Conservation (phyloP, 2,888 invertebrate genomes). For the Stenchaetothrips biformis region DNA sequence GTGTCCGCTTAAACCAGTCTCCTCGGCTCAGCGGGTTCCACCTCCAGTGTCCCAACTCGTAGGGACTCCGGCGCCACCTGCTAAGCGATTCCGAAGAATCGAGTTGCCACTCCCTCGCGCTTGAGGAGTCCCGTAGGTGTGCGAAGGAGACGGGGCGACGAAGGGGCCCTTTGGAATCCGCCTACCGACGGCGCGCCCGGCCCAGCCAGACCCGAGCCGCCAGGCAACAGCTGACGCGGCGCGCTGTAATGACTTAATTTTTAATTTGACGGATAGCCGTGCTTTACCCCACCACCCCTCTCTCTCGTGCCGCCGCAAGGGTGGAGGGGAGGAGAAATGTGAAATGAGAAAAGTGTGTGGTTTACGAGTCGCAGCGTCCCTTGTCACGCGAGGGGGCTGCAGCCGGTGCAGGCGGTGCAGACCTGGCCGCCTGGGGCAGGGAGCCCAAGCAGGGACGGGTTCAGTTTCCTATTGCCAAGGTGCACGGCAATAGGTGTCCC, state of each 20-base stretch:
- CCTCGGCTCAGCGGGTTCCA: no score
- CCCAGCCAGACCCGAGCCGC: not conserved
- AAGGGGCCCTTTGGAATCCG: no score
- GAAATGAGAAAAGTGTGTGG: constrained; percentile 19
- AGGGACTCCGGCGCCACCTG: no score
- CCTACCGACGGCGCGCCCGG: not conserved
- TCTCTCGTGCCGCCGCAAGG: not conserved
- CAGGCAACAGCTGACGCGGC: not conserved
- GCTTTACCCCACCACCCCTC: not conserved
- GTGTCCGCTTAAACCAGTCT: no score
- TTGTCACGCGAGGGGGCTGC: not conserved
- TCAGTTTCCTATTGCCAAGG: no score
- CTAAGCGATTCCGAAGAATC: no score
- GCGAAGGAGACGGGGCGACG: no score
- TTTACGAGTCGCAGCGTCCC: constrained; percentile 4
- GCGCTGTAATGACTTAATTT: constrained; percentile 13
- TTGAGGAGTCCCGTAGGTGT: no score
- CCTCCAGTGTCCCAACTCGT: no score
- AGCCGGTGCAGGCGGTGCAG: not conserved
- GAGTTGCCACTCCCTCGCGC: no score
- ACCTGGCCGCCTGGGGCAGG: not conserved
- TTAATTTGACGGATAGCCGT: constrained; percentile 13
- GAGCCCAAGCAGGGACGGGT: not conserved
- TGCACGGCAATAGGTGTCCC: no score
- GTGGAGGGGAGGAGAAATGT: not conserved